Base-by-base conservation (phyloP, 2,797 vertebrate species). In the Brachyrhaphis roseni region DNA sequence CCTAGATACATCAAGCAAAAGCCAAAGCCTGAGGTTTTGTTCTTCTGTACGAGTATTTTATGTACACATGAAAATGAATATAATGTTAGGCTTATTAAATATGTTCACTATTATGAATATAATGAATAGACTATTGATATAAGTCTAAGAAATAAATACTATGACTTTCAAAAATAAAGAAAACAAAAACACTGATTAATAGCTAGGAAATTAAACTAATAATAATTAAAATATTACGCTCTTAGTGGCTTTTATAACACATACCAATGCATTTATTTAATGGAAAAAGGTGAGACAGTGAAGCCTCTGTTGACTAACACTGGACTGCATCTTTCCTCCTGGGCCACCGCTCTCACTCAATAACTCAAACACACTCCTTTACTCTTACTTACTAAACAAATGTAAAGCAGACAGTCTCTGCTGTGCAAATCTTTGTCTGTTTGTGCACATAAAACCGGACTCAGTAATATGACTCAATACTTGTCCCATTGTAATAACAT, bases 381-480 rank as follows among this genome's bases (percentile, higher is more conserved):
- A 12, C 8, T 23, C 43, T 39, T 75, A 15, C 46, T 34, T 68
- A 15, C n/a, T 45, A 49, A 15, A 75, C 57, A 70, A 55, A 74
- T 39, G 45, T 59, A 74, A 45, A 70, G 26, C 59, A 79, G 49
- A 8, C 53, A 43, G 72, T 31, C 64, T 34, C 46, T 68, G 36
- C 2, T 28, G 45, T 41, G 46, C 26, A 79, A 74, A 53, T 31
- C 53, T 20, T 1, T 18, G 45, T 51, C 34, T 75, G 6, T 12
- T 43, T n/a, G 53, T 28, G 18, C 8, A 20, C 16, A 75, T 2
- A 51, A 51, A 51, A 23, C 49, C 7, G 8, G 12, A 68, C 26
- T 23, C 8, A 20, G 45, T 39, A 11, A 31, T 51, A 51, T 36
- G 45, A 66, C 47, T 78, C 15, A 39, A 47, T 81, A 86, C 31